Evolutionary conservation across 2,113 vertebrate genomes (phyloP).

Genomic region (Brachyhypopomus gauderio): DNA sequence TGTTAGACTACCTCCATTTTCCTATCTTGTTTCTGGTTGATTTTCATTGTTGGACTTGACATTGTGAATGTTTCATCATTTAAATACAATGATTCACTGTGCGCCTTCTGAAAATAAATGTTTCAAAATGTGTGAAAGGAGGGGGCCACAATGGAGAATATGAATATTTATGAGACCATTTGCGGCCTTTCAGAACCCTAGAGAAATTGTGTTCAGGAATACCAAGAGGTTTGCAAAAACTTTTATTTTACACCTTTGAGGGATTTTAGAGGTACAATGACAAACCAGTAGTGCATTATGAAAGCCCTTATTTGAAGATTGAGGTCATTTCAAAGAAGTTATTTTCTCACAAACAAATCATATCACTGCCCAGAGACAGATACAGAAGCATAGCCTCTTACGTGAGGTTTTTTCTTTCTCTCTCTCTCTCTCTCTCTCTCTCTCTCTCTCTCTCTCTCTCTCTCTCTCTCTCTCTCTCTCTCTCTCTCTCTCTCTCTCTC

Average conservation of each 20-base stretch:
- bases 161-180: constrained; percentile 45
- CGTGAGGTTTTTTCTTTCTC: background rate
- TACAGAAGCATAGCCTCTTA: background rate
- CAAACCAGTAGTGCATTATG: background rate
- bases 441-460: too few relatives aligned
- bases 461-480: background rate
- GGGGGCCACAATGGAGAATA: constrained; percentile 11
- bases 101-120: constrained; percentile 28
- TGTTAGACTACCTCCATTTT: constrained; percentile 8
- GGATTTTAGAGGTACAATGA: background rate
- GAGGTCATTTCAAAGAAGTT: constrained; percentile 1
- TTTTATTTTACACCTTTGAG: background rate
- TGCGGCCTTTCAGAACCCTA: constrained; percentile 13
- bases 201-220: constrained; percentile 15
- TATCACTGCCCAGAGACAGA: background rate
- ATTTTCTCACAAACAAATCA: background rate
- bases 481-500: background rate
- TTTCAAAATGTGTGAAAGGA: constrained; percentile 21
- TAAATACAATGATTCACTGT: constrained; percentile 34
- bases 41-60: constrained; percentile 41
- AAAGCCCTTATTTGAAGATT: background rate
- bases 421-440: too few relatives aligned
- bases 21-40: constrained; percentile 19
- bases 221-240: background rate
- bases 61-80: constrained; percentile 40